A percentile compares a stretch with the other conserved stretches of the same genome.
Evolutionary conservation across 1,140 invertebrate genomes (phyloP).

Genomic region (Epicauta chinensis): DNA sequence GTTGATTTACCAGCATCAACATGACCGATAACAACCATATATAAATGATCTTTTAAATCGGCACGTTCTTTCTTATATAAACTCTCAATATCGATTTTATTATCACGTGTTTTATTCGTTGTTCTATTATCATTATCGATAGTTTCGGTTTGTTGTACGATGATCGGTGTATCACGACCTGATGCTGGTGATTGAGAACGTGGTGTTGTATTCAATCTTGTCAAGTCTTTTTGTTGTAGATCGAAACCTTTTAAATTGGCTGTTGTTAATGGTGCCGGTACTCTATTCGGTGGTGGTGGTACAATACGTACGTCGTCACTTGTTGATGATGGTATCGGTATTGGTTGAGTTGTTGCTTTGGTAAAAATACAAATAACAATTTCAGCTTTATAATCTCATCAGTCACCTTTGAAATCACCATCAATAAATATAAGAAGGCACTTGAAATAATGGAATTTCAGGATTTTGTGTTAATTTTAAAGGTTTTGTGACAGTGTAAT

Average conservation of each 20-base stretch:
- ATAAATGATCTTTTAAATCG: constrained; percentile 76
- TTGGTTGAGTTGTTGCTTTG: too few relatives aligned
- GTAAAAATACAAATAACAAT: neutral
- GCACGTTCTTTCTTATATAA: constrained; percentile 70
- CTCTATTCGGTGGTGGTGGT: neutral
- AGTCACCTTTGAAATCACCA: too few relatives aligned
- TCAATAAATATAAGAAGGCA: too few relatives aligned
- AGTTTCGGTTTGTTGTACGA: constrained; percentile 25
- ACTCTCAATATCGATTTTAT: constrained; percentile 48
- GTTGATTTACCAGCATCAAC: constrained; percentile 99
- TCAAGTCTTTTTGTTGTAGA: constrained; percentile 34
- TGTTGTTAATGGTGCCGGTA: constrained; percentile 33
- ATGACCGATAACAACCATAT: constrained; percentile 96
- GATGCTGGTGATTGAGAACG: constrained; percentile 57
- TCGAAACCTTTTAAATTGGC: constrained; percentile 48
- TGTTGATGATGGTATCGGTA: too few relatives aligned
- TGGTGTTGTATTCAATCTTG: constrained; percentile 39
- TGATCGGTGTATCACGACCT: constrained; percentile 46
- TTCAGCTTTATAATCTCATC: neutral
- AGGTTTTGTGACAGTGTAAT: too few relatives aligned
- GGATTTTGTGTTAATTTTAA: too few relatives aligned
- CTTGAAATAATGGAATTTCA: too few relatives aligned
- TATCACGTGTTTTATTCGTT: constrained; percentile 21
- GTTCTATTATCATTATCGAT: constrained; percentile 1
- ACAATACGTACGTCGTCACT: too few relatives aligned